Conservation (phyloP, 2,888 invertebrate genomes). For the Zhengitettix transpicula region DNA sequence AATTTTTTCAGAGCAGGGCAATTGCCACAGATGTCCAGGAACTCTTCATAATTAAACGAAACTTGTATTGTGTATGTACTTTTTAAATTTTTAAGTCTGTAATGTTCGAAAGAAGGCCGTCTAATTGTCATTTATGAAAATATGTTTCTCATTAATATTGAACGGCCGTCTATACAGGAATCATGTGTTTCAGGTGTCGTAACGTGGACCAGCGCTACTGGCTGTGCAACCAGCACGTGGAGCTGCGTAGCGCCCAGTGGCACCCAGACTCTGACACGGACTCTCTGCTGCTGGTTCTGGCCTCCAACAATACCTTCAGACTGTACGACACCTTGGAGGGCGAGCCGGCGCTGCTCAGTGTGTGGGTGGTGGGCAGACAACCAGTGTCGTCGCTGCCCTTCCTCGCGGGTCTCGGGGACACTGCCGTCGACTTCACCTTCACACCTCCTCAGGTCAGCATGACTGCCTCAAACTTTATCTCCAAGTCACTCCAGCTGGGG, state of each 20-base stretch:
- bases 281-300: constrained; percentile 60
- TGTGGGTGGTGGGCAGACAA: constrained; percentile 17
- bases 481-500: too few species aligned
- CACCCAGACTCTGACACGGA: constrained; percentile 67
- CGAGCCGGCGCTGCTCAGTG: constrained; percentile 4
- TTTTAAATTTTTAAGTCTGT: too few species aligned
- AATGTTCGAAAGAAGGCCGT: too few species aligned
- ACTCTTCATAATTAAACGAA: too few species aligned
- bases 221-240: constrained; percentile 46
- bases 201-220: constrained; percentile 58
- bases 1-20: too few species aligned
- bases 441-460: constrained; percentile 31
- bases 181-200: constrained; percentile 38
- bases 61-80: too few species aligned
- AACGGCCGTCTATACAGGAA: too few species aligned
- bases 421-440: constrained; percentile 75
- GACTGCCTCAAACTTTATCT: neutral
- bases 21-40: too few species aligned
- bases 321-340: constrained; percentile 8
- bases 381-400: constrained; percentile 30
- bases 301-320: constrained; percentile 68
- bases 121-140: too few species aligned
- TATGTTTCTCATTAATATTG: too few species aligned
- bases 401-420: constrained; percentile 57
- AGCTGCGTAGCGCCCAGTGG: constrained; percentile 62